phyloP scores from a whole-genome alignment of 2,113 vertebrate genomes.

The Datnioides undecimradiatus region DNA sequence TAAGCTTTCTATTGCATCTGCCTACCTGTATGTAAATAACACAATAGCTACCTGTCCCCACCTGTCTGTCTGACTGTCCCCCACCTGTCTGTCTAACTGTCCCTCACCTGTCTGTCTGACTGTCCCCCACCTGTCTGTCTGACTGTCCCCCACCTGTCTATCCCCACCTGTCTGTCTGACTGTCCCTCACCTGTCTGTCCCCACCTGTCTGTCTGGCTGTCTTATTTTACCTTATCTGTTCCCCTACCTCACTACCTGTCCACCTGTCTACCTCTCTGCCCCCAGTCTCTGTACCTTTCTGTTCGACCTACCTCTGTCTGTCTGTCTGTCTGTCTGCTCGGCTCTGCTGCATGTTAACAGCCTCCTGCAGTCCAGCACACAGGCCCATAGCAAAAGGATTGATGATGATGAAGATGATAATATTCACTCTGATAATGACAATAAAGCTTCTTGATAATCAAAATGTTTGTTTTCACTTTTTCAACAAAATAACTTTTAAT shows the following conservation, averaged over 20 bases:
- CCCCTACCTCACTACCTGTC: slow-evolving; percentile 14
- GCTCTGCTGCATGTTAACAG: slow-evolving; percentile 78
- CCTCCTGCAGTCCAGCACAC: slow-evolving; percentile 72
- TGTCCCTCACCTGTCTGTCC: not conserved
- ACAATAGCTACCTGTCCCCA: slow-evolving; percentile 67
- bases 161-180: not conserved
- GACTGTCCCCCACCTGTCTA: not conserved
- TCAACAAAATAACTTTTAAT: too few relatives aligned
- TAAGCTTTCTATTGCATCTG: slow-evolving; percentile 72
- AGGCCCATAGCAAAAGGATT: slow-evolving; percentile 67
- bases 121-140: slow-evolving; percentile 5
- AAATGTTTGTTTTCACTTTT: too few relatives aligned
- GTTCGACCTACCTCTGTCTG: slow-evolving; percentile 28
- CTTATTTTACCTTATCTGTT: too few relatives aligned
- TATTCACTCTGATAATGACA: slow-evolving; percentile 62
- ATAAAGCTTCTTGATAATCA: slow-evolving; percentile 78
- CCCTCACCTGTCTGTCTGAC: not conserved
- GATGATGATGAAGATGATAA: slow-evolving; percentile 55
- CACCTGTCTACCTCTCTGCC: slow-evolving; percentile 24
- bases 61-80: not conserved
- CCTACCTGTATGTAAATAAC: slow-evolving; percentile 77
- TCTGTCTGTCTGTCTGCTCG: slow-evolving; percentile 62
- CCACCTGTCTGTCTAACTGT: slow-evolving; percentile 4
- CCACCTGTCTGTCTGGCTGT: not conserved
- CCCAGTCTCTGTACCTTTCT: slow-evolving; percentile 6